These are phyloP conservation scores for Aphis craccivora DNA, from an alignment of 1,140 invertebrate species.

Conservation along the genomic window DNA sequence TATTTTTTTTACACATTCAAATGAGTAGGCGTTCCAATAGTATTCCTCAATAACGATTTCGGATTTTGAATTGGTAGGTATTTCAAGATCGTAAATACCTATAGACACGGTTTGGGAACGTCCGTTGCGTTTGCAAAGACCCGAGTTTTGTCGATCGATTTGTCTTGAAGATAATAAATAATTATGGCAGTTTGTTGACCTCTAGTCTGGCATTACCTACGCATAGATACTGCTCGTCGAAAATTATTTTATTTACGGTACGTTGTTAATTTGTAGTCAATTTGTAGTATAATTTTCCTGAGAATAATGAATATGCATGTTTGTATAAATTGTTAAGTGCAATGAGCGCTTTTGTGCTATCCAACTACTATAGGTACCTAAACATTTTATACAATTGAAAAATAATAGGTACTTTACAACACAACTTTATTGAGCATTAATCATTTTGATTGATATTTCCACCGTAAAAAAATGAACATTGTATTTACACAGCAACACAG, in stretches of 20 bases:
- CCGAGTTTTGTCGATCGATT: neutral
- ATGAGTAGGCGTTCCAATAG: conserved; percentile 28
- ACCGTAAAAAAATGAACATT: neutral
- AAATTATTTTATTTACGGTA: conserved; percentile 34
- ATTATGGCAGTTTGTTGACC: conserved; percentile 52
- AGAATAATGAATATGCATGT: neutral
- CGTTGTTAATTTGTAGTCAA: conserved; percentile 12
- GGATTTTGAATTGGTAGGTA: neutral
- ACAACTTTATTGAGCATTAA: neutral
- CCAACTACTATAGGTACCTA: neutral
- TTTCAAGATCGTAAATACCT: neutral
- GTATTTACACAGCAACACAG: neutral
- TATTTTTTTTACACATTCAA: conserved; percentile 24
- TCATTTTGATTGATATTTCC: neutral
- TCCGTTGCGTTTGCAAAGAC: neutral
- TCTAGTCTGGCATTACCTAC: conserved; percentile 17
- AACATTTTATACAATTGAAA: neutral
- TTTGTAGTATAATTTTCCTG: neutral
- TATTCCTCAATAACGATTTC: neutral
- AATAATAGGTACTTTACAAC: neutral
- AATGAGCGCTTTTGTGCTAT: neutral
- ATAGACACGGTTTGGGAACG: neutral
- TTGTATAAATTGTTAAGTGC: neutral
- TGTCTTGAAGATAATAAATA: neutral
- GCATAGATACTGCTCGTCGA: neutral